phyloP scores from a whole-genome alignment of 2,888 invertebrate genomes.

The Drosophila mercatorum region DNA sequence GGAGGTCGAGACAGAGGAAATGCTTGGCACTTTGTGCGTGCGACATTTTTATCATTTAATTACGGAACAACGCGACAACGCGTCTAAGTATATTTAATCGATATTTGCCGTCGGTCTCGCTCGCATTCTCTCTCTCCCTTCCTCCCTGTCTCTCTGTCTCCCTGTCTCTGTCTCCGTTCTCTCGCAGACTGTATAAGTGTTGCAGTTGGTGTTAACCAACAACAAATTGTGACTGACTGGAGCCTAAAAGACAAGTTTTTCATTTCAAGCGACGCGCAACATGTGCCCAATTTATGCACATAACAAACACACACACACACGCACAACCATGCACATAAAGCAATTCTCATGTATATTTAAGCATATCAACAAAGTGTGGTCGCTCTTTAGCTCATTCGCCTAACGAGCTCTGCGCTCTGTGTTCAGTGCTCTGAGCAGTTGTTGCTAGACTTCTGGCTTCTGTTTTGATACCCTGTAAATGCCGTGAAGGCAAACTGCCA shows the following conservation, averaged over 20 bases:
- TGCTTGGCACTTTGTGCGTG: constrained; percentile 32
- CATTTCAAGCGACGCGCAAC: constrained; percentile 40
- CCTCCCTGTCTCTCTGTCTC: not conserved
- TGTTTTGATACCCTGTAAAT: constrained; percentile 4
- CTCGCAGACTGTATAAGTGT: not conserved
- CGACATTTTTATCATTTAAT: constrained; percentile 48
- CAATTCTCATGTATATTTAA: constrained; percentile 55
- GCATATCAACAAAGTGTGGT: constrained; percentile 35
- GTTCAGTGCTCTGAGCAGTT: not conserved
- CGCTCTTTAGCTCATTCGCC: constrained; percentile 58
- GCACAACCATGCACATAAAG: not conserved
- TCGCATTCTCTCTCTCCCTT: not conserved
- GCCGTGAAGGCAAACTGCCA: too few species aligned
- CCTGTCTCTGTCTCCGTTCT: not conserved
- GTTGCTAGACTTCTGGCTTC: not conserved
- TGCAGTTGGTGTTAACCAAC: constrained; percentile 16
- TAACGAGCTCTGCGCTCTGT: constrained; percentile 7
- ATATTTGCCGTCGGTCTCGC: constrained; percentile 22
- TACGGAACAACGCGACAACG: constrained; percentile 27
- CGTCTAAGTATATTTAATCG: constrained; percentile 38
- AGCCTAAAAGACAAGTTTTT: constrained; percentile 36
- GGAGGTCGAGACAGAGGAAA: constrained; percentile 4
- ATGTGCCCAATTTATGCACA: constrained; percentile 60
- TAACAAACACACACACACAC: constrained; percentile 13
- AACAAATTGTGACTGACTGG: constrained; percentile 20